Conservation (phyloP, 2,888 invertebrate genomes). For the Acronicta alni region DNA sequence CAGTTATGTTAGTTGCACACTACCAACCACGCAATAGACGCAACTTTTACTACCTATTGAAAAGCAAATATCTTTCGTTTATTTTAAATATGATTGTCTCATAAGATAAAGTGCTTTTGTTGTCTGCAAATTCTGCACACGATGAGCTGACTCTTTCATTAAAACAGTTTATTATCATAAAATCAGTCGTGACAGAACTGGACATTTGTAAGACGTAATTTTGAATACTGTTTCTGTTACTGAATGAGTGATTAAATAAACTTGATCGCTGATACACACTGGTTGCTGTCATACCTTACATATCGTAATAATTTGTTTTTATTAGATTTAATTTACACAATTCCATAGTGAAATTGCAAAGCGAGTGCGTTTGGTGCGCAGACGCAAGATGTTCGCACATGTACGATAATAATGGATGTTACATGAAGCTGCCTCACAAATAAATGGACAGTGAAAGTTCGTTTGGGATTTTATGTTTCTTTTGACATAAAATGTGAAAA, state of each 20-base stretch:
- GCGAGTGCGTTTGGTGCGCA: slow-evolving; percentile 6
- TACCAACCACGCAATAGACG: slow-evolving; percentile 12
- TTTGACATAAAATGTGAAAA: slow-evolving; percentile 6
- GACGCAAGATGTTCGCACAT: slow-evolving; percentile 24
- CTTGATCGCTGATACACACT: too few species aligned
- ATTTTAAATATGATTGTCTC: slow-evolving; percentile 1
- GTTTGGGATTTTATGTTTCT: slow-evolving; percentile 17
- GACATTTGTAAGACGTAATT: too few species aligned
- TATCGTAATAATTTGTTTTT: not conserved
- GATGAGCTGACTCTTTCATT: not conserved
- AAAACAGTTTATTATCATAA: too few species aligned
- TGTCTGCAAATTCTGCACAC: not conserved
- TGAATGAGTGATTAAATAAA: too few species aligned
- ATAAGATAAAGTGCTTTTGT: not conserved
- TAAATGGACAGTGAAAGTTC: slow-evolving; percentile 59
- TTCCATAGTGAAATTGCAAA: slow-evolving; percentile 13
- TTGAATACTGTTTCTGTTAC: too few species aligned
- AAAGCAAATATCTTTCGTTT: slow-evolving; percentile 7
- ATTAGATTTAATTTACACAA: slow-evolving; percentile 9
- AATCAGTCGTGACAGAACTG: too few species aligned
- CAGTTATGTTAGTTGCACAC: slow-evolving; percentile 26
- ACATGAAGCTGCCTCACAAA: slow-evolving; percentile 17
- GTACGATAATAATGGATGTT: slow-evolving; percentile 40
- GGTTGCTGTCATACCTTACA: too few species aligned
- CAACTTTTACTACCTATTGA: slow-evolving; percentile 27